Conservation (phyloP, 2,888 invertebrate species). For the Pristionchus mayeri region DNA sequence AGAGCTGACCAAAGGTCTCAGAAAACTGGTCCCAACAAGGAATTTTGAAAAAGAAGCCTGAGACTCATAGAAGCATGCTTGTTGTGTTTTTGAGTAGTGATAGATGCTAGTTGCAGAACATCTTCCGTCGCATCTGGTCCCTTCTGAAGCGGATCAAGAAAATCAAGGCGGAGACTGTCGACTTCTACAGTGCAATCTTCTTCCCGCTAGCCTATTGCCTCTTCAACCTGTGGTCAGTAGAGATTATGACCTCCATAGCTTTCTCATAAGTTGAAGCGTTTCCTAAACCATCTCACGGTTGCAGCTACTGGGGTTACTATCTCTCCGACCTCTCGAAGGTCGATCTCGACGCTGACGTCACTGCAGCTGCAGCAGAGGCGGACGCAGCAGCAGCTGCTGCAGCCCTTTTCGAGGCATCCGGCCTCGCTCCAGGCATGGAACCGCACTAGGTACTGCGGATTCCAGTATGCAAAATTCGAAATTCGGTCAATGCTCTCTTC, state of each 20-base stretch:
- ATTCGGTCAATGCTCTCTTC: no score
- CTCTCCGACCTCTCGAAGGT: slow-evolving; percentile 68
- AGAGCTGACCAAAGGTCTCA: no score
- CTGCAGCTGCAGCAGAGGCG: background rate
- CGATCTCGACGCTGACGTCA: slow-evolving; percentile 36
- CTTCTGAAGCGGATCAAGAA: slow-evolving; percentile 59
- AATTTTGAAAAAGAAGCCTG: no score
- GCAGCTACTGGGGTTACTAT: slow-evolving; percentile 75
- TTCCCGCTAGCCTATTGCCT: slow-evolving; percentile 75
- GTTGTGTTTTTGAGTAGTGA: no score
- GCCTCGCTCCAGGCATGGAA: background rate
- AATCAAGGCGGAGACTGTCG: slow-evolving; percentile 71
- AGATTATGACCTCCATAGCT: background rate
- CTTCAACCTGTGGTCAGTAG: slow-evolving; percentile 71
- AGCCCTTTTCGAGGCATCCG: slow-evolving; percentile 1
- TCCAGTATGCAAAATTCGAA: background rate
- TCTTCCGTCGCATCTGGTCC: slow-evolving; percentile 53
- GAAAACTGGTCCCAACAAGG: no score
- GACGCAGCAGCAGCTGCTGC: slow-evolving; percentile 29
- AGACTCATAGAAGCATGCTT: no score
- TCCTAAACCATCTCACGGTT: slow-evolving; percentile 50
- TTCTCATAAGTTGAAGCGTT: background rate
- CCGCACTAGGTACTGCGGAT: background rate
- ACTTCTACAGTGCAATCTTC: slow-evolving; percentile 75
- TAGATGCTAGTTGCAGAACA: slow-evolving; percentile 21